Evolutionary conservation across 2,888 invertebrate species (phyloP).

Genomic region (Melinaea marsaeus): DNA sequence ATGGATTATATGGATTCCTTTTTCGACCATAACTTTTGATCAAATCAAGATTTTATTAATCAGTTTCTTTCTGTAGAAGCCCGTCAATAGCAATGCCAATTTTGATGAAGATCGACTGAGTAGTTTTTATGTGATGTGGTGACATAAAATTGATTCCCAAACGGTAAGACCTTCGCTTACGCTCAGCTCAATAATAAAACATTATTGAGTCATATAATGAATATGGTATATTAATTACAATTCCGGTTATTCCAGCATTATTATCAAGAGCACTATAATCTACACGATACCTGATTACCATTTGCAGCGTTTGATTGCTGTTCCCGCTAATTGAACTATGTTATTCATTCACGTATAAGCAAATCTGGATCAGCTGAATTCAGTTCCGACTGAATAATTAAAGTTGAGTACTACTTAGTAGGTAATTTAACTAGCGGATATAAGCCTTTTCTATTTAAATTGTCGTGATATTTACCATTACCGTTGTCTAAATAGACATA

Average conservation of each 20-base stretch:
- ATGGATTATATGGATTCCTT: too few species aligned
- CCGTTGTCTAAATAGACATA: background rate
- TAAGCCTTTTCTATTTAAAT: background rate
- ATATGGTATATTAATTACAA: background rate
- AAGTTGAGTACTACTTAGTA: background rate
- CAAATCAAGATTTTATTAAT: too few species aligned
- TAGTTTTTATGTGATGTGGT: too few species aligned
- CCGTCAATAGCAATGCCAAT: too few species aligned
- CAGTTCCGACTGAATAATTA: background rate
- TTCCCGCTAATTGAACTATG: slow-evolving; percentile 20
- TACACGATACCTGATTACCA: slow-evolving; percentile 24
- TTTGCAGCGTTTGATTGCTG: slow-evolving; percentile 16
- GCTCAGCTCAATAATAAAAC: too few species aligned
- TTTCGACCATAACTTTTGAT: too few species aligned
- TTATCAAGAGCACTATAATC: slow-evolving; percentile 16
- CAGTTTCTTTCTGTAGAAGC: too few species aligned
- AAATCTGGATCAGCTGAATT: background rate
- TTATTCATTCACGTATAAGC: background rate
- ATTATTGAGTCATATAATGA: too few species aligned
- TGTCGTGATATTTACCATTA: background rate
- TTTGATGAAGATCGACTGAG: too few species aligned
- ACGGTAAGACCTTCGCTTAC: too few species aligned
- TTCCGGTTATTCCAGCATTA: background rate
- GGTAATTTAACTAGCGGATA: background rate
- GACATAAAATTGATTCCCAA: too few species aligned